Evolutionary conservation across 2,113 vertebrate genomes (phyloP).

Genomic region (Isichthys henryi): DNA sequence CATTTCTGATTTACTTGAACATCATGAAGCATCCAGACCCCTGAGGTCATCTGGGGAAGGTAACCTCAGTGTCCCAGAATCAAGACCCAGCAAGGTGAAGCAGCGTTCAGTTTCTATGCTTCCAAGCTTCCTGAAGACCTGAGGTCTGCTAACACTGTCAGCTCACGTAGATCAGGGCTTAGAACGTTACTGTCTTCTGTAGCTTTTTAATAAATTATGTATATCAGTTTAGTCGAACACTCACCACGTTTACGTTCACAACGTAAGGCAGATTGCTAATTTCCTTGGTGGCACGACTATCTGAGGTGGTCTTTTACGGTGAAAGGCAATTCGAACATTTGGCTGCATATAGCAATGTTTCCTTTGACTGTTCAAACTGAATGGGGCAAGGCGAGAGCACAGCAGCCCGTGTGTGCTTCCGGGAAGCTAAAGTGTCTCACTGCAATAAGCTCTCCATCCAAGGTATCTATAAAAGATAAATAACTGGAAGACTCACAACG

Average conservation of each 20-base stretch:
- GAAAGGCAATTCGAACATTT: neutral
- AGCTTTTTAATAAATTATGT: neutral
- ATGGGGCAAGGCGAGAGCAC: neutral
- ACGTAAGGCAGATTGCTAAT: neutral
- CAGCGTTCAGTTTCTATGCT: too few relatives aligned
- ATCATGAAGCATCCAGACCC: too few relatives aligned
- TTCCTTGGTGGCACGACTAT: neutral
- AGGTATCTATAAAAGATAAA: neutral
- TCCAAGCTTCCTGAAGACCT: too few relatives aligned
- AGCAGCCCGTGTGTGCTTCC: neutral
- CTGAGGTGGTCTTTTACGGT: neutral
- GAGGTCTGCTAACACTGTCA: neutral
- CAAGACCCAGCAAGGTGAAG: too few relatives aligned
- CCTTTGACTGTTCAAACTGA: neutral
- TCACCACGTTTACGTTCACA: neutral
- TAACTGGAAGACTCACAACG: conserved; percentile 41
- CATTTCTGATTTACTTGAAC: neutral
- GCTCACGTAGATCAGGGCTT: neutral
- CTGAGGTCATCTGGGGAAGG: too few relatives aligned
- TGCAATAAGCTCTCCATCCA: neutral
- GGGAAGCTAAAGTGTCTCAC: neutral
- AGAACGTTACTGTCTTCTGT: neutral
- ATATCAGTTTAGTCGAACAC: neutral
- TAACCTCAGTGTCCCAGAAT: too few relatives aligned
- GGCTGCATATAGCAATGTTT: neutral